A percentile compares a stretch with the other conserved stretches of the same genome.
These are phyloP conservation scores for Clarias macrocephalus DNA, from an alignment of 2,113 vertebrate genomes.

Conservation along the genomic window DNA sequence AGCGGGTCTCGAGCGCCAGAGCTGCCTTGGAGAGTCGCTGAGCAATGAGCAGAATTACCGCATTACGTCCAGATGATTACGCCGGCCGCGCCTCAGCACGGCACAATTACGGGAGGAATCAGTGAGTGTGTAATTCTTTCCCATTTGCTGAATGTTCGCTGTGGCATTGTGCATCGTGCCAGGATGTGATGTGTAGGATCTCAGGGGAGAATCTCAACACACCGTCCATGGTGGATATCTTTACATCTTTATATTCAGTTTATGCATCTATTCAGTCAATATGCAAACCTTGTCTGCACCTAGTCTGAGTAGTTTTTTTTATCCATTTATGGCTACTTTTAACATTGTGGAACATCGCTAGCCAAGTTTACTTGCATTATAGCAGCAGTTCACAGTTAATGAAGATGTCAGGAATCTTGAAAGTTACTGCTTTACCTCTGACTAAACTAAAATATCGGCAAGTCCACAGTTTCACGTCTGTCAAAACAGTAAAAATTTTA, in stretches of 20 bases:
- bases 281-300: background rate
- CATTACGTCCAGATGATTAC: conserved; percentile 77
- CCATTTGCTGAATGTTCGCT: conserved; percentile 66
- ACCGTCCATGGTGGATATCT: background rate
- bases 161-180: conserved; percentile 68
- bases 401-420: background rate
- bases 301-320: no score
- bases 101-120: conserved; percentile 71
- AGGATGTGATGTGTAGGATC: background rate
- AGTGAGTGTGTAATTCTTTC: conserved; percentile 78
- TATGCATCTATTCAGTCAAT: background rate
- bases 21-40: conserved; percentile 59
- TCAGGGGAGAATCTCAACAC: background rate
- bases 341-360: no score
- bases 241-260: background rate
- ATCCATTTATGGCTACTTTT: no score
- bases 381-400: no score
- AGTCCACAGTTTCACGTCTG: background rate
- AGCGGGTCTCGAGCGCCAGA: conserved; percentile 10
- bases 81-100: conserved; percentile 70
- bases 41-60: conserved; percentile 73
- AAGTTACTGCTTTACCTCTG: background rate
- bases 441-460: background rate
- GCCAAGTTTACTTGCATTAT: no score
- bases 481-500: background rate